phyloP scores from a whole-genome alignment of 2,888 invertebrate species.

The Diabrotica balteata region DNA sequence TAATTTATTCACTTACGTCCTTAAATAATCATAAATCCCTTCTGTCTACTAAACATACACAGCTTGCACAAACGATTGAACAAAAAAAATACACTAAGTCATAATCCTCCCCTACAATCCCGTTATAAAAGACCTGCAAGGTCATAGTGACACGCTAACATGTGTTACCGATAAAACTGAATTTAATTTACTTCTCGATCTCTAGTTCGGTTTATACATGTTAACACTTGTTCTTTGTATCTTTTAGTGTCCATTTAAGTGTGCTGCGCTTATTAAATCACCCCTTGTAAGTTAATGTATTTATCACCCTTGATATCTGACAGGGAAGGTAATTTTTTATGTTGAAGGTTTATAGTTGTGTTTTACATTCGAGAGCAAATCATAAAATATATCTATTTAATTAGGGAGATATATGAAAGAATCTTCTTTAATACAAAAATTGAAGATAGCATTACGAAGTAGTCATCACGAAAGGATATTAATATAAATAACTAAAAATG shows the following conservation, averaged over 20 bases:
- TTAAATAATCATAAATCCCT: constrained; percentile 15
- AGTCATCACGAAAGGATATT: too few relatives aligned
- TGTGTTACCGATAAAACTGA: constrained; percentile 50
- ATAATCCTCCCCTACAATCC: constrained; percentile 50
- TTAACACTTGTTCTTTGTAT: constrained; percentile 42
- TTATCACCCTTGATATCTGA: constrained; percentile 22
- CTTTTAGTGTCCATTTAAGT: constrained; percentile 40
- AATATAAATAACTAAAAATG: too few relatives aligned
- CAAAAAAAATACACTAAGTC: constrained; percentile 50
- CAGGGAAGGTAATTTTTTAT: constrained; percentile 16
- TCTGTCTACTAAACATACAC: constrained; percentile 17
- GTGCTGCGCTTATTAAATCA: constrained; percentile 37
- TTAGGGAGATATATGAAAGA: too few relatives aligned
- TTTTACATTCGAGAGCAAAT: too few relatives aligned
- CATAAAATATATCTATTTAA: too few relatives aligned
- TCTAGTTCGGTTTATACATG: constrained; percentile 27
- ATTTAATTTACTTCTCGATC: constrained; percentile 43
- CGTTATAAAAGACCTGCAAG: constrained; percentile 44
- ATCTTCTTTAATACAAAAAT: too few relatives aligned
- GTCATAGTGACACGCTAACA: constrained; percentile 47
- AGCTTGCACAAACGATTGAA: constrained; percentile 21
- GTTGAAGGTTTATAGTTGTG: neutral
- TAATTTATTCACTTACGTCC: too few relatives aligned
- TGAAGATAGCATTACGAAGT: too few relatives aligned
- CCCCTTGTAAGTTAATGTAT: constrained; percentile 31